Evolutionary conservation across 2,888 invertebrate genomes (phyloP).

Genomic region (Thalpophila matura): DNA sequence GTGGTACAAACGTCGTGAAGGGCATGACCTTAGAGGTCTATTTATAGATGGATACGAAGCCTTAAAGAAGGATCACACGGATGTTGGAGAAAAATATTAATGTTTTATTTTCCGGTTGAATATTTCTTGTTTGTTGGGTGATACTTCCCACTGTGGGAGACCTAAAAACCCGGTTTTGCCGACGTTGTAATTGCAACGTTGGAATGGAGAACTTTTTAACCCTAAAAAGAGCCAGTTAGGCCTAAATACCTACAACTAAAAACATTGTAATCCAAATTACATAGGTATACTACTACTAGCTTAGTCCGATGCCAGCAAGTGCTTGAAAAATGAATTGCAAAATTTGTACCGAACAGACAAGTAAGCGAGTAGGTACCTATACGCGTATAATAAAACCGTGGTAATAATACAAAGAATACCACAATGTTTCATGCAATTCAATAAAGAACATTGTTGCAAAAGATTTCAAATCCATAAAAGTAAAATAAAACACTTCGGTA

Average conservation of each 20-base stretch:
- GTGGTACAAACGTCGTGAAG: conserved; percentile 44
- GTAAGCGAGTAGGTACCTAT: too few species aligned
- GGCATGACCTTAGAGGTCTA: conserved; percentile 41
- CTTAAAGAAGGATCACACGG: not conserved
- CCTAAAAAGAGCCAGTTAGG: too few species aligned
- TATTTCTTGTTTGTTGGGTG: not conserved
- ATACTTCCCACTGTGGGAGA: not conserved
- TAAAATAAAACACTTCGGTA: conserved; percentile 21
- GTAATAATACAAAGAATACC: not conserved
- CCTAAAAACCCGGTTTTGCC: too few species aligned
- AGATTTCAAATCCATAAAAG: conserved; percentile 18
- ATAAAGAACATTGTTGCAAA: conserved; percentile 18
- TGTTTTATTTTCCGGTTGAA: not conserved
- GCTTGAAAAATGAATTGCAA: too few species aligned
- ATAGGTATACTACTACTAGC: too few species aligned
- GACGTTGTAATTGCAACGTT: too few species aligned
- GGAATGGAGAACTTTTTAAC: too few species aligned
- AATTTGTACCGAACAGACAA: too few species aligned
- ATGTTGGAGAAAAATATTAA: not conserved
- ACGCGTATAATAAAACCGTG: too few species aligned
- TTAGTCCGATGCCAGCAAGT: too few species aligned
- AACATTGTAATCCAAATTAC: too few species aligned
- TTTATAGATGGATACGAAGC: conserved; percentile 32
- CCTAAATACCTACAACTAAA: too few species aligned
- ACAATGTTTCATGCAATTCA: conserved; percentile 11